phyloP scores from a whole-genome alignment of 1,140 invertebrate genomes.

The Gryllus bimaculatus region DNA sequence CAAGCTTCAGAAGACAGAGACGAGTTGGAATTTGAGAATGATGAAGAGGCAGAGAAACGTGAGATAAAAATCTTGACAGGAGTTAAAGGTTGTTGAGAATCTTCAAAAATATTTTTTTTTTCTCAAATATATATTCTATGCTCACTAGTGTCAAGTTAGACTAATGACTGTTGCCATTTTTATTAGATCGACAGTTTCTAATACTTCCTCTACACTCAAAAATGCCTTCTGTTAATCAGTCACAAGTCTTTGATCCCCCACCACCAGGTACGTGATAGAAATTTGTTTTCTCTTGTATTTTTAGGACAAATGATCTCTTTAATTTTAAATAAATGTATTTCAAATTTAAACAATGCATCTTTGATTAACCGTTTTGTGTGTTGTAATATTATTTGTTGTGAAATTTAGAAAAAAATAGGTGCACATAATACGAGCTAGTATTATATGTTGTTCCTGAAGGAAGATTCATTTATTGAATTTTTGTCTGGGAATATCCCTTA shows the following conservation, averaged over 20 bases:
- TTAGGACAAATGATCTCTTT: too few species aligned
- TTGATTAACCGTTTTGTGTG: too few species aligned
- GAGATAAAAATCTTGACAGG: not conserved
- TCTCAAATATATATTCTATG: not conserved
- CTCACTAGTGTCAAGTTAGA: too few species aligned
- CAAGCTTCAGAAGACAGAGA: not conserved
- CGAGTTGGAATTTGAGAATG: not conserved
- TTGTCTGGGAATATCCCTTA: too few species aligned
- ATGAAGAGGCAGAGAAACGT: not conserved
- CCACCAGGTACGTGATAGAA: not conserved
- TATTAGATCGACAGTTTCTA: not conserved
- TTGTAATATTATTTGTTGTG: too few species aligned
- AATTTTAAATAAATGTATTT: too few species aligned
- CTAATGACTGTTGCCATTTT: not conserved
- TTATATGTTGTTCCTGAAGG: too few species aligned
- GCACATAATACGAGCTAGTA: too few species aligned
- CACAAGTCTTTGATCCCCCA: not conserved
- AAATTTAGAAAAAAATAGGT: too few species aligned
- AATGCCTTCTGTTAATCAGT: not conserved
- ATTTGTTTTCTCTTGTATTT: too few species aligned
- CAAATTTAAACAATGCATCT: too few species aligned
- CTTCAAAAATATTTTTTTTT: not conserved
- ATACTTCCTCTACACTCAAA: not conserved
- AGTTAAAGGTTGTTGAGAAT: not conserved
- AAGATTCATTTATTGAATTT: too few species aligned